Percentiles rank a stretch among this genome's conserved stretches.
phyloP scores from a whole-genome alignment of 2,888 invertebrate species.

The Mythimna pallens region DNA sequence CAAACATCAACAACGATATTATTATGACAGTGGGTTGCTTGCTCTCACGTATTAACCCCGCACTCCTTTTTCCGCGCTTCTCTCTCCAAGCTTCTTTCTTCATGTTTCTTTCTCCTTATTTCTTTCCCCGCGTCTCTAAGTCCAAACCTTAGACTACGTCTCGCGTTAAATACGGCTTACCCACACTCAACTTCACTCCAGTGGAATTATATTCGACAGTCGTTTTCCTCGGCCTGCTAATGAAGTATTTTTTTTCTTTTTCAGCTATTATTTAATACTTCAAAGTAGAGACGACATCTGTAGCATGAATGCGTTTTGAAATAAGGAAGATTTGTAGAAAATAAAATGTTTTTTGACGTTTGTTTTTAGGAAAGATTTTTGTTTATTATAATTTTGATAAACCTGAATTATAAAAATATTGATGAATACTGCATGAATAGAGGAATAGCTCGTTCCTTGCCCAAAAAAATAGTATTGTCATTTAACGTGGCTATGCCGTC shows the following conservation, averaged over 20 bases:
- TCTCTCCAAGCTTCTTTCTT: neutral
- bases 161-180: conserved; percentile 66
- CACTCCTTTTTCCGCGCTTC: no score
- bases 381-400: neutral
- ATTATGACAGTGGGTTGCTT: no score
- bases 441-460: no score
- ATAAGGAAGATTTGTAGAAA: conserved; percentile 22
- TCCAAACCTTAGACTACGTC: conserved; percentile 35
- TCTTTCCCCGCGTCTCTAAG: neutral
- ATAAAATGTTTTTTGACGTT: conserved; percentile 16
- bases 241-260: conserved; percentile 56
- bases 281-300: conserved; percentile 54
- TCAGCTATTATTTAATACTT: conserved; percentile 53
- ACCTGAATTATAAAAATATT: neutral
- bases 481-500: no score
- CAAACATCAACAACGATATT: no score
- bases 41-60: no score
- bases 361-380: conserved; percentile 5
- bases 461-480: no score
- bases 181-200: conserved; percentile 64
- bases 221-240: conserved; percentile 57
- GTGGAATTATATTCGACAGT: conserved; percentile 57
- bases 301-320: conserved; percentile 46
- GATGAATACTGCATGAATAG: no score
- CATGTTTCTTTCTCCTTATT: neutral